A percentile compares a stretch with the other conserved stretches of the same genome.
phyloP scores from a whole-genome alignment of 2,113 vertebrate species.

The Scalopus aquaticus region DNA sequence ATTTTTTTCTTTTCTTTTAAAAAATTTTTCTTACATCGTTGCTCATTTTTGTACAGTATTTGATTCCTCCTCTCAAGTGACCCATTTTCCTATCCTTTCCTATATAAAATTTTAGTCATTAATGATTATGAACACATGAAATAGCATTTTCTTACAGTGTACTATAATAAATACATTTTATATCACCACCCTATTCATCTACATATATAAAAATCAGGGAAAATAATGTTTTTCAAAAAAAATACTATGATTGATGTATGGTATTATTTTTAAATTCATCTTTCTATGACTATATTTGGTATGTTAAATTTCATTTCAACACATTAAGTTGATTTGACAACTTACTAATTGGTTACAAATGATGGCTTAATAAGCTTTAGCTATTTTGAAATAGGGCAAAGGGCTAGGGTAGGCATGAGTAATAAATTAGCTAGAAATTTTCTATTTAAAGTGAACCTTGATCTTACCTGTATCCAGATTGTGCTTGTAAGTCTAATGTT shows the following conservation, averaged over 20 bases:
- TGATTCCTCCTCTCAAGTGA: no score
- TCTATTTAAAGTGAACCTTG: background rate
- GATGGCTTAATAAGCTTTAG: background rate
- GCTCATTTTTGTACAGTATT: no score
- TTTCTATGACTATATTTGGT: background rate
- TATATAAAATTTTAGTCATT: background rate
- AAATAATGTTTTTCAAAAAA: background rate
- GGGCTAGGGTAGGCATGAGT: background rate
- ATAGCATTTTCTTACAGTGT: background rate
- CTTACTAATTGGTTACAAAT: background rate
- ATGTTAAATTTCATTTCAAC: background rate
- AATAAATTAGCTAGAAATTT: background rate
- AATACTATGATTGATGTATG: no score
- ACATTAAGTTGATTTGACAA: background rate
- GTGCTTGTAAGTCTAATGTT: background rate
- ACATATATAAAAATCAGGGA: background rate
- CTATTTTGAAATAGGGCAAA: background rate
- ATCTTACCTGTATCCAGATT: constrained; percentile 59
- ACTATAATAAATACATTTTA: background rate
- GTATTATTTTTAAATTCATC: background rate
- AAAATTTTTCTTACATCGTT: no score
- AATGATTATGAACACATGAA: background rate
- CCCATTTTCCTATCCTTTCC: no score
- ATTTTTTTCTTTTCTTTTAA: no score
- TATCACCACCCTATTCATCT: background rate